Evolutionary conservation across 2,888 invertebrate species (phyloP).

Genomic region (Himalopsyche tibetana): DNA sequence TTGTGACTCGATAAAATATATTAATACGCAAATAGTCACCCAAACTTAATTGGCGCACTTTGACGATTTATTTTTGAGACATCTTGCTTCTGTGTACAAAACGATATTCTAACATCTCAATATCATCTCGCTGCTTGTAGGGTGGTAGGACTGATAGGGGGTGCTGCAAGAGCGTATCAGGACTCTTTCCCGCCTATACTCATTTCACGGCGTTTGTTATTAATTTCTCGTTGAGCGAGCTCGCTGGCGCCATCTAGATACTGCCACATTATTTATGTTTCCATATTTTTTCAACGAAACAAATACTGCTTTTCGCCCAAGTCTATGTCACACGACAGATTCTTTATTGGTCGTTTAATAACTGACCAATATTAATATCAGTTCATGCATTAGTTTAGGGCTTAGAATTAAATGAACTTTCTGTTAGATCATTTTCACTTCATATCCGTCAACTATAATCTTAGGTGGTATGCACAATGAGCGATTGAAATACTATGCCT

Average conservation of each 20-base stretch:
- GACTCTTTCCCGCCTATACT: slow-evolving; percentile 54
- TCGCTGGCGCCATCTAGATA: slow-evolving; percentile 61
- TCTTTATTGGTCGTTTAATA: neutral
- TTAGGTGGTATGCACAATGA: too few relatives aligned
- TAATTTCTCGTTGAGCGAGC: slow-evolving; percentile 57
- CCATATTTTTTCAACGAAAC: slow-evolving; percentile 53
- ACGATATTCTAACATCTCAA: slow-evolving; percentile 5
- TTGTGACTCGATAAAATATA: too few relatives aligned
- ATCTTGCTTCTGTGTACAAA: neutral
- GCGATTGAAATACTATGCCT: too few relatives aligned
- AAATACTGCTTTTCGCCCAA: neutral
- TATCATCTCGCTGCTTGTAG: neutral
- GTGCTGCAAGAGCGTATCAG: slow-evolving; percentile 13
- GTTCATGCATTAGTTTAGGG: too few relatives aligned
- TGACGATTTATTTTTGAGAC: neutral
- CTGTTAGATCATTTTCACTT: too few relatives aligned
- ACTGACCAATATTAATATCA: too few relatives aligned
- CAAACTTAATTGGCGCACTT: too few relatives aligned
- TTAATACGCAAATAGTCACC: too few relatives aligned
- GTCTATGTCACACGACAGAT: neutral
- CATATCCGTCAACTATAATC: too few relatives aligned
- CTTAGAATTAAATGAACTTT: too few relatives aligned
- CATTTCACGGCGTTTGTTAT: slow-evolving; percentile 55
- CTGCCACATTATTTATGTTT: slow-evolving; percentile 58
- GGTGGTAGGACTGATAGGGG: neutral